These are phyloP conservation scores for Caranx ignobilis DNA, from an alignment of 2,113 vertebrate genomes.

Conservation along the genomic window DNA sequence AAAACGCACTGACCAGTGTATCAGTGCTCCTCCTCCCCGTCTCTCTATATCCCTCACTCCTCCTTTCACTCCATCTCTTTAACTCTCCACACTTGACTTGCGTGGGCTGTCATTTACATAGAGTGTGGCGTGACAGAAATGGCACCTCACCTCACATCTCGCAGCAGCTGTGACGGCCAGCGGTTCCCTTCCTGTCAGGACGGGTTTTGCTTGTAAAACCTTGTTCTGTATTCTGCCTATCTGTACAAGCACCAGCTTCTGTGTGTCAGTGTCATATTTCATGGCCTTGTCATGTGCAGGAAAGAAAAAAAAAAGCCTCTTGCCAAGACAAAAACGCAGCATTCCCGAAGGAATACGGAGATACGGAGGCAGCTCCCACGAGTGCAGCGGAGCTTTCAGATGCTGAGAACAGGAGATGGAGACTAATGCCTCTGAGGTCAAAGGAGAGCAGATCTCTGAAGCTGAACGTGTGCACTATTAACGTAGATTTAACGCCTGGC, in stretches of 20 bases:
- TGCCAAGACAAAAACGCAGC: constrained; percentile 12
- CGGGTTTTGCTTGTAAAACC: constrained; percentile 50
- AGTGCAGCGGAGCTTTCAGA: constrained; percentile 49
- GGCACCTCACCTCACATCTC: constrained; percentile 43
- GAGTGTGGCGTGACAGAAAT: constrained; percentile 39
- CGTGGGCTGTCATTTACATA: constrained; percentile 52
- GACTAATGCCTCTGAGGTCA: constrained; percentile 58
- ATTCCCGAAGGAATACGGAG: constrained; percentile 15
- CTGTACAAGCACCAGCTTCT: constrained; percentile 39
- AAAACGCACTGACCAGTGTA: constrained; percentile 74
- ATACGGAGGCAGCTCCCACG: constrained; percentile 16
- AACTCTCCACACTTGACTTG: constrained; percentile 49
- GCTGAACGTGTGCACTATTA: constrained; percentile 36
- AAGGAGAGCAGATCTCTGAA: constrained; percentile 40
- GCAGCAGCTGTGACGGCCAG: constrained; percentile 34
- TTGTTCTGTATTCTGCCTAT: constrained; percentile 38
- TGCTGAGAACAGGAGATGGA: constrained; percentile 41
- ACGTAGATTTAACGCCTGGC: constrained; percentile 1
- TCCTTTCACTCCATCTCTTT: constrained; percentile 33
- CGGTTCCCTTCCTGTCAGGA: constrained; percentile 24
- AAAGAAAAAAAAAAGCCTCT: constrained; percentile 9
- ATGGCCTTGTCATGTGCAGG: constrained; percentile 54
- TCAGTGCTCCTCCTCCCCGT: constrained; percentile 36
- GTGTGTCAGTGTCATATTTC: constrained; percentile 54
- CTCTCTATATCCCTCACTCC: constrained; percentile 15